Percentiles rank a stretch among this genome's conserved stretches.
Evolutionary conservation across 2,797 vertebrate genomes (phyloP).

Genomic region (Acipenser transmontanus): DNA sequence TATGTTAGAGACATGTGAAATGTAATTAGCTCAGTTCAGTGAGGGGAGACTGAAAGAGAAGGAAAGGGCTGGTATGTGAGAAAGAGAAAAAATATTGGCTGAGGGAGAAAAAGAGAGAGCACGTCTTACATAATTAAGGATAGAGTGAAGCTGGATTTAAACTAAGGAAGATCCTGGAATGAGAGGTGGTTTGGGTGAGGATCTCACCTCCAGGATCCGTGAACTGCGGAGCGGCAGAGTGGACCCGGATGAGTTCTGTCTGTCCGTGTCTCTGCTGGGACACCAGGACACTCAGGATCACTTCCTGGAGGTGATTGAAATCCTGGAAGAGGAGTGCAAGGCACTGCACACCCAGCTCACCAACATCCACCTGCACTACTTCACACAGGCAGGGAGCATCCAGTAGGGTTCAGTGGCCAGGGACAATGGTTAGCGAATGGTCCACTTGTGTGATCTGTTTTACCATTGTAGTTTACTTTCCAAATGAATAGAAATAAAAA

Average conservation of each 20-base stretch:
- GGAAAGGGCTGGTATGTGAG: neutral
- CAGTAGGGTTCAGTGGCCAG: constrained; percentile 16
- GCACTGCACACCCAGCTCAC: constrained; percentile 15
- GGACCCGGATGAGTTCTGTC: constrained; percentile 21
- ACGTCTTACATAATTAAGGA: neutral
- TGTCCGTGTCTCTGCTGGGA: constrained; percentile 24
- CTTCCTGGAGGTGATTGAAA: constrained; percentile 24
- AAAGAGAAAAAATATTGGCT: neutral
- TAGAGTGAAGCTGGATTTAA: neutral
- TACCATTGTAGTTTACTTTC: neutral
- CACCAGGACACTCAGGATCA: constrained; percentile 11
- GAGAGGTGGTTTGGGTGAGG: neutral
- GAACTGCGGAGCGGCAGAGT: neutral
- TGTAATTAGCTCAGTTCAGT: too few species aligned
- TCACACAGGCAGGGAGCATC: constrained; percentile 15
- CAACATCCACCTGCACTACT: constrained; percentile 19
- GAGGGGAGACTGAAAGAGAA: too few species aligned
- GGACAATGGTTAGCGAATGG: constrained; percentile 14
- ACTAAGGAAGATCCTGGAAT: neutral
- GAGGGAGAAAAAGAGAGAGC: neutral
- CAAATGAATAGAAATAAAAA: neutral
- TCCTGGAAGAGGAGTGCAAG: constrained; percentile 4
- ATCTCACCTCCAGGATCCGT: constrained; percentile 1
- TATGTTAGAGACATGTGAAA: too few species aligned
- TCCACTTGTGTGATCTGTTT: neutral